Evolutionary conservation across 2,113 vertebrate species (phyloP).

Genomic region (Nothoprocta pentlandii): DNA sequence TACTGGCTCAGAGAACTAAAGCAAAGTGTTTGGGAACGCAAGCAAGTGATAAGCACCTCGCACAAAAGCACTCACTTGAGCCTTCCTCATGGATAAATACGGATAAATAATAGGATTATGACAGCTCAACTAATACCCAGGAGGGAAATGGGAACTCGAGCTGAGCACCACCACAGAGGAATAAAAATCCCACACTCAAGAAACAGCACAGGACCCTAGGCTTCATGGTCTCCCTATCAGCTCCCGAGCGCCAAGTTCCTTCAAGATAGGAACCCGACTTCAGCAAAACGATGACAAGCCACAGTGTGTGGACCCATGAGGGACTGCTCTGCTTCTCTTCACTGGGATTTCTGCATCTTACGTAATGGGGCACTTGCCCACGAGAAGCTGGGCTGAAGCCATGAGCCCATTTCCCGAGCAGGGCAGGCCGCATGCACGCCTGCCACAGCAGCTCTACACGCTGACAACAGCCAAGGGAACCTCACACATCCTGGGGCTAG

Average conservation of each 20-base stretch:
- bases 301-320: fast-evolving
- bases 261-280: fast-evolving
- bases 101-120: too few species aligned
- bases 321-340: constrained; percentile 2
- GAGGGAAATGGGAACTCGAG: not conserved
- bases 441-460: not conserved
- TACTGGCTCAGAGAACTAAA: not conserved
- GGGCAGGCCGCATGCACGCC: not conserved
- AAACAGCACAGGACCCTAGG: not conserved
- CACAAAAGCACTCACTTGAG: not conserved
- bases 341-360: not conserved
- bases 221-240: not conserved
- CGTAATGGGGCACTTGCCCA: not conserved
- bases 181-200: not conserved
- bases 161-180: not conserved
- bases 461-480: fast-evolving
- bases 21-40: not conserved
- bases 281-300: fast-evolving
- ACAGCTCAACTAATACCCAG: not conserved
- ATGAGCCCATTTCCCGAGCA: fast-evolving
- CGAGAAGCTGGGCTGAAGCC: fast-evolving
- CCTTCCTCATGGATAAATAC: not conserved
- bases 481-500: fast-evolving
- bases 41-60: not conserved
- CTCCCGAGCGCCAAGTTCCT: not conserved